phyloP scores from a whole-genome alignment of 2,888 invertebrate species.

The Ferdinandea cuprea region DNA sequence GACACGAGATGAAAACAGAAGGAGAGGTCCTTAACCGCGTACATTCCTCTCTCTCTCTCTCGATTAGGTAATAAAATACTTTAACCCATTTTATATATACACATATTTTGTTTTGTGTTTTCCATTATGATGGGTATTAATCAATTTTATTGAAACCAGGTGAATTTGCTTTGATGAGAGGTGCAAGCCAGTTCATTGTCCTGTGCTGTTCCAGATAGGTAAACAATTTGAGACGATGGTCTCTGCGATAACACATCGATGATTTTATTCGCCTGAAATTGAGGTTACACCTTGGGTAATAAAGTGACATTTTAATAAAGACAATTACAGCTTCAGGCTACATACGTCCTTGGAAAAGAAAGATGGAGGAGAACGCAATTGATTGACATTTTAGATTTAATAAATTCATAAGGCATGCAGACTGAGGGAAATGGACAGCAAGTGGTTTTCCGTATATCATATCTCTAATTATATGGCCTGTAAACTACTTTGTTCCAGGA shows the following conservation, averaged over 20 bases:
- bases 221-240: slow-evolving; percentile 18
- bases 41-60: background rate
- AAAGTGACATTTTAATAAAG: background rate
- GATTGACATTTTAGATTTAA: too few relatives aligned
- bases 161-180: slow-evolving; percentile 22
- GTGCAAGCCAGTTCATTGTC: slow-evolving; percentile 47
- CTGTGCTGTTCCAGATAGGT: slow-evolving; percentile 49
- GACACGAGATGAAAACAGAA: slow-evolving; percentile 21
- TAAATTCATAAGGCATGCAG: too few relatives aligned
- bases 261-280: background rate
- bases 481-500: too few relatives aligned
- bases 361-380: too few relatives aligned
- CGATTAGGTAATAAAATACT: slow-evolving; percentile 34
- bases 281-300: background rate
- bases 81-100: too few relatives aligned
- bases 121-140: slow-evolving; percentile 1
- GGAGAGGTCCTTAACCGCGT: background rate
- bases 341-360: background rate
- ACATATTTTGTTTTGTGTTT: background rate
- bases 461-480: too few relatives aligned
- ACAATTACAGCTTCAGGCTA: too few relatives aligned
- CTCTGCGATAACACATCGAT: slow-evolving; percentile 10
- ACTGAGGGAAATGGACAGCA: too few relatives aligned
- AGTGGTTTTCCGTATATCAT: too few relatives aligned
- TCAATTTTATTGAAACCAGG: slow-evolving; percentile 39